Evolutionary conservation across 2,797 vertebrate genomes (phyloP).

Genomic region (Sciaenops ocellatus): DNA sequence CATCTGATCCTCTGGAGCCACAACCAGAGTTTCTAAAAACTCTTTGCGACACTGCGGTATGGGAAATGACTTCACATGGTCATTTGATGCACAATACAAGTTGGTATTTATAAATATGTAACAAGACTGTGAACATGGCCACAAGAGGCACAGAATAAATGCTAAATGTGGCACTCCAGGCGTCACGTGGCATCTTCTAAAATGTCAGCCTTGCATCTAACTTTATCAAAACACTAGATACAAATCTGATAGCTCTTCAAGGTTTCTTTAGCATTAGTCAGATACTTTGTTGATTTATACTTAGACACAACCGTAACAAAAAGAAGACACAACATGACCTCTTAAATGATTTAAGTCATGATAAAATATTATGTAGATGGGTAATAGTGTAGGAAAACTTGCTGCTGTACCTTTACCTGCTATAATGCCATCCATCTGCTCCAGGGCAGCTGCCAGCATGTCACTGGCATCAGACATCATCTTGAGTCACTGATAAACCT

Average conservation of each 20-base stretch:
- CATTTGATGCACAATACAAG: neutral
- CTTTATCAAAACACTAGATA: constrained; percentile 12
- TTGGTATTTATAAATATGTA: neutral
- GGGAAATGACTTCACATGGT: neutral
- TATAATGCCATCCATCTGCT: constrained; percentile 98
- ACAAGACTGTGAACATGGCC: neutral
- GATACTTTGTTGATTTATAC: neutral
- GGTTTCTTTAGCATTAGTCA: neutral
- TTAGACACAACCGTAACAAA: neutral
- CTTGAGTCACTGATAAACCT: constrained; percentile 73
- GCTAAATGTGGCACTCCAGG: constrained; percentile 38
- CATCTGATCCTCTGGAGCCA: neutral
- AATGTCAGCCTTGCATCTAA: constrained; percentile 71
- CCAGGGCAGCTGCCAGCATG: constrained; percentile 95
- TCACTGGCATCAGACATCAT: constrained; percentile 98
- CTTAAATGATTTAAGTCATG: neutral
- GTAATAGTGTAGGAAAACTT: neutral
- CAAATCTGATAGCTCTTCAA: constrained; percentile 2
- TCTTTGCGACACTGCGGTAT: neutral
- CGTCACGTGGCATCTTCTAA: constrained; percentile 48
- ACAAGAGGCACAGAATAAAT: constrained; percentile 43
- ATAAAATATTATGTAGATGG: neutral
- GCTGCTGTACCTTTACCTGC: constrained; percentile 84
- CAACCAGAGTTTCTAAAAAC: neutral
- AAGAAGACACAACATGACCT: neutral